Conservation (phyloP, 2,888 invertebrate species). For the Criorhina ranunculi region DNA sequence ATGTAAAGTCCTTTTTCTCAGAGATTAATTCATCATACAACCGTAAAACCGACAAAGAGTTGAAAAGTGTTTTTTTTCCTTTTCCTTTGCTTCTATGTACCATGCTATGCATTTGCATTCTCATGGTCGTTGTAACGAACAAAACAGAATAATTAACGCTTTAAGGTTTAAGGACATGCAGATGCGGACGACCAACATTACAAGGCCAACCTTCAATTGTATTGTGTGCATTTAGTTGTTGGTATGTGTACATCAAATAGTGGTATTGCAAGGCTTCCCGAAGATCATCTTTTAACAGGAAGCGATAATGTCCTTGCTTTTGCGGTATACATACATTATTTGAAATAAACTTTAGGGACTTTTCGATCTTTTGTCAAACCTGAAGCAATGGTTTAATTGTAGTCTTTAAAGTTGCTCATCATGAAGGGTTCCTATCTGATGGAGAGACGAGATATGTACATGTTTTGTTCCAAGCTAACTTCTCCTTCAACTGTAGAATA, state of each 20-base stretch:
- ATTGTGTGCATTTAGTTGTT: not conserved
- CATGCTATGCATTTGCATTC: conserved; percentile 1
- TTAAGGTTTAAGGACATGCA: conserved; percentile 37
- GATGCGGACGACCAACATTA: conserved; percentile 3
- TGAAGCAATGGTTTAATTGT: too few relatives aligned
- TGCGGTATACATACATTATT: too few relatives aligned
- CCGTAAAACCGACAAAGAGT: conserved; percentile 28
- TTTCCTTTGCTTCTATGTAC: not conserved
- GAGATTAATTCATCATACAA: conserved; percentile 67
- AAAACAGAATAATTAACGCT: conserved; percentile 55
- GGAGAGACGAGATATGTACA: too few relatives aligned
- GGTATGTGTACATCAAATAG: not conserved
- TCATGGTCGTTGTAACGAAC: conserved; percentile 38
- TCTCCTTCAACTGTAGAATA: too few relatives aligned
- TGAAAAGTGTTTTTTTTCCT: conserved; percentile 14
- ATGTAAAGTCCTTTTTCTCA: conserved; percentile 53
- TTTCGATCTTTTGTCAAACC: too few relatives aligned
- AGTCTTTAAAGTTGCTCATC: too few relatives aligned
- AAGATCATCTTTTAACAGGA: not conserved
- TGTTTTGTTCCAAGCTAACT: too few relatives aligned
- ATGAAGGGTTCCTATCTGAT: too few relatives aligned
- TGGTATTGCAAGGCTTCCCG: not conserved
- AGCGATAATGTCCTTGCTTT: too few relatives aligned
- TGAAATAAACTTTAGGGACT: too few relatives aligned
- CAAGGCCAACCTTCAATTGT: conserved; percentile 18